A percentile compares a stretch with the other conserved stretches of the same genome.
Evolutionary conservation across 1,140 invertebrate genomes (phyloP).

Genomic region (Eriocheir sinensis): DNA sequence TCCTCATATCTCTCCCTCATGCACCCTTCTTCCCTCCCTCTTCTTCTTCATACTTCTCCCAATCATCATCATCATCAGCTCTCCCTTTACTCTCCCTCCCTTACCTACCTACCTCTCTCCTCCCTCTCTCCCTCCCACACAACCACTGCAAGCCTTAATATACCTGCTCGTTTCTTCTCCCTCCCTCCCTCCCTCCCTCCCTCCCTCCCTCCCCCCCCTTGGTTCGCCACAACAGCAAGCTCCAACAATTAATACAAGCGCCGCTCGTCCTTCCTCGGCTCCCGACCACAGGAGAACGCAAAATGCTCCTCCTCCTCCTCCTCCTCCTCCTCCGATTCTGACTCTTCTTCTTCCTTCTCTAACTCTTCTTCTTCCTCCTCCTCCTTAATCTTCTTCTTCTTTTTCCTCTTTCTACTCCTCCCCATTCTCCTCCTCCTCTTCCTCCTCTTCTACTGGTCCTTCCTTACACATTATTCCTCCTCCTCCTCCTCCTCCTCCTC

Average conservation of each 20-base stretch:
- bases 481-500: neutral
- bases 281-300: neutral
- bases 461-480: neutral
- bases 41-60: neutral
- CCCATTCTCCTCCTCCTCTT: neutral
- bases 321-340: neutral
- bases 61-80: neutral
- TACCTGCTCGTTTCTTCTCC: neutral
- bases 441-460: neutral
- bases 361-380: no score
- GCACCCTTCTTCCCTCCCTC: neutral
- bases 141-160: neutral
- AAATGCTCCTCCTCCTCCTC: neutral
- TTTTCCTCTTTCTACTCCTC: neutral
- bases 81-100: neutral
- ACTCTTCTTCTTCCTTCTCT: neutral
- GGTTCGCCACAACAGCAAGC: neutral
- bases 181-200: constrained; percentile 31
- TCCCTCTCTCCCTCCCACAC: neutral
- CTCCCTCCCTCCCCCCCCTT: neutral
- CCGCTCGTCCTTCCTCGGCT: neutral
- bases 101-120: neutral
- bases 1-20: neutral
- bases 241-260: neutral
- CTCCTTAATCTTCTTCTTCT: neutral